These are phyloP conservation scores for Phragmatobia fuliginosa DNA, from an alignment of 2,888 invertebrate species.

Conservation along the genomic window DNA sequence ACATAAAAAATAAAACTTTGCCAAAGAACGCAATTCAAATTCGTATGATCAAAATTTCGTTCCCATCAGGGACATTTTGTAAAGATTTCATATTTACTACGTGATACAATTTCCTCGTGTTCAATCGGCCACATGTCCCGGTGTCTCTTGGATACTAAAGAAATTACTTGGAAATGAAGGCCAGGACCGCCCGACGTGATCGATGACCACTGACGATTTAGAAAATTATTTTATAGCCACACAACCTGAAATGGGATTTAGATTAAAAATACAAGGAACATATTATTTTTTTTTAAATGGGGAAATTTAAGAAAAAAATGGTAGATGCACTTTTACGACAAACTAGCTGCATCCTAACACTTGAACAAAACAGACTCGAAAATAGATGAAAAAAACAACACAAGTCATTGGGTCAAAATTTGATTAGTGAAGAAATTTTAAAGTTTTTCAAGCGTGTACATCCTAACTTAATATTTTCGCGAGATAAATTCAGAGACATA, in stretches of 20 bases:
- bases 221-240: conserved; percentile 58
- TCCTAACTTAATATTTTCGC: too few species aligned
- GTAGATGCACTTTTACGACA: too few species aligned
- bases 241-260: conserved; percentile 42
- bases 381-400: too few species aligned
- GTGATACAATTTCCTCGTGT: conserved; percentile 60
- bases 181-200: conserved; percentile 67
- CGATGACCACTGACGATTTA: conserved; percentile 57
- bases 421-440: too few species aligned
- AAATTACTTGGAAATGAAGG: conserved; percentile 60
- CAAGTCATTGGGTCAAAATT: too few species aligned
- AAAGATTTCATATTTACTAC: conserved; percentile 56
- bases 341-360: too few species aligned
- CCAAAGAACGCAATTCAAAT: conserved; percentile 13
- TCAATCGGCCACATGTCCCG: conserved; percentile 55
- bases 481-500: too few species aligned
- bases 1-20: conserved; percentile 2
- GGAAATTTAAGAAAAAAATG: too few species aligned
- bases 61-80: conserved; percentile 46
- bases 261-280: conserved; percentile 20
- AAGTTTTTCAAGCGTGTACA: too few species aligned
- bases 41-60: conserved; percentile 16
- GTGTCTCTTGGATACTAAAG: conserved; percentile 51
- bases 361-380: too few species aligned
- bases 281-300: too few species aligned